Evolutionary conservation across 2,888 invertebrate genomes (phyloP).

Genomic region (Trichopria drosophilae): DNA sequence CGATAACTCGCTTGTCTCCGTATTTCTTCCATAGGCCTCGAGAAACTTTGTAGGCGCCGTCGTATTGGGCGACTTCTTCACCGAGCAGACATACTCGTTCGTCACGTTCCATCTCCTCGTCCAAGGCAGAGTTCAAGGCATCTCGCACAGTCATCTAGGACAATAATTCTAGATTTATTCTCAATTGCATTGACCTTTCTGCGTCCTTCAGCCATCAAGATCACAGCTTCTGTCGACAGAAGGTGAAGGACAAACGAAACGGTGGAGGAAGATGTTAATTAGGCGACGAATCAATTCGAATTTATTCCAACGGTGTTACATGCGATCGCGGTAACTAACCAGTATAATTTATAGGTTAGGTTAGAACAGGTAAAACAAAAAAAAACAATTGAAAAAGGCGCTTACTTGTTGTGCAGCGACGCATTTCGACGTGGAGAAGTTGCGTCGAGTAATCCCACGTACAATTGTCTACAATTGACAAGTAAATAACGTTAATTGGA

Average conservation of each 20-base stretch:
- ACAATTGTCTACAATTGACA: constrained; percentile 47
- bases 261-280: constrained; percentile 28
- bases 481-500: no score
- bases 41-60: constrained; percentile 95
- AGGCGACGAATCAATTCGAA: constrained; percentile 3
- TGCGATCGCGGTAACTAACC: no score
- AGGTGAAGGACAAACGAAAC: background rate
- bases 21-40: constrained; percentile 96
- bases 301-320: no score
- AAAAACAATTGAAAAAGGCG: background rate
- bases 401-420: constrained; percentile 54
- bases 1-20: constrained; percentile 93
- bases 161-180: background rate
- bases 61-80: constrained; percentile 98
- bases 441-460: constrained; percentile 47
- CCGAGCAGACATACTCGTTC: constrained; percentile 89
- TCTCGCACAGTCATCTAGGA: constrained; percentile 91
- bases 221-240: constrained; percentile 1
- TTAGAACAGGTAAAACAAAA: constrained; percentile 26
- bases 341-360: no score
- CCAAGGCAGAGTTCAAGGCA: constrained; percentile 93
- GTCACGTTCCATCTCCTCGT: constrained; percentile 95
- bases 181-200: constrained; percentile 36
- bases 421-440: constrained; percentile 56
- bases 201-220: constrained; percentile 34